Evolutionary conservation across 2,113 vertebrate species (phyloP).

Genomic region (Prietella phreatophila): DNA sequence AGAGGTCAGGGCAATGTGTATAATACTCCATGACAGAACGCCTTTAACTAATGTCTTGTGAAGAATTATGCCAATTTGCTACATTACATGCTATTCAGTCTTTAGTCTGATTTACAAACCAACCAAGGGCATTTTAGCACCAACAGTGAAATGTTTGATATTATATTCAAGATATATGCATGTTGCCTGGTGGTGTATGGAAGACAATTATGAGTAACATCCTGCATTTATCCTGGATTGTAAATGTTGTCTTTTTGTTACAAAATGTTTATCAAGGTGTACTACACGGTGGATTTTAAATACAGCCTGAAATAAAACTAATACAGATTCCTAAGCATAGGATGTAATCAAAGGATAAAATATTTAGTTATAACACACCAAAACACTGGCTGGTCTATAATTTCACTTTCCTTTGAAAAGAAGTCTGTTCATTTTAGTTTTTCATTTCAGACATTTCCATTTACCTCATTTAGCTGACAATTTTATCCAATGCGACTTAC

Average conservation of each 20-base stretch:
- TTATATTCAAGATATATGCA: not conserved
- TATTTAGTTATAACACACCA: conserved; percentile 6
- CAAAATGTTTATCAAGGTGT: not conserved
- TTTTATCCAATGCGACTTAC: not conserved
- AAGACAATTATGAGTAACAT: not conserved
- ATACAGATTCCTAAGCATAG: conserved; percentile 3
- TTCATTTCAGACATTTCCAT: not conserved
- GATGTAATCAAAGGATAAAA: conserved; percentile 8
- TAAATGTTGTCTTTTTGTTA: not conserved
- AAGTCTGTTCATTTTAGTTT: not conserved
- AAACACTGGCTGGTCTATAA: conserved; percentile 11
- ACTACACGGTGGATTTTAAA: not conserved
- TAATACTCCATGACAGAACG: conserved; percentile 9
- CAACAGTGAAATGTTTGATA: not conserved
- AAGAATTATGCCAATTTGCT: not conserved
- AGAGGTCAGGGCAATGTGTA: conserved; percentile 15
- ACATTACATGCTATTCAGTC: not conserved
- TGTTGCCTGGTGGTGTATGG: not conserved
- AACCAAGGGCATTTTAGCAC: not conserved
- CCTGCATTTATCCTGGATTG: not conserved
- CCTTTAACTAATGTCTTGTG: conserved; percentile 8
- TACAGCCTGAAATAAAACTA: conserved; percentile 15
- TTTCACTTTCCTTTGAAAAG: conserved; percentile 9
- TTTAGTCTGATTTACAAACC: not conserved
- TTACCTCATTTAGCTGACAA: not conserved